Evolutionary conservation across 2,888 invertebrate genomes (phyloP), one percentile per base, ranked within the genome.

Genomic region (Seladonia tumulorum): DNA sequence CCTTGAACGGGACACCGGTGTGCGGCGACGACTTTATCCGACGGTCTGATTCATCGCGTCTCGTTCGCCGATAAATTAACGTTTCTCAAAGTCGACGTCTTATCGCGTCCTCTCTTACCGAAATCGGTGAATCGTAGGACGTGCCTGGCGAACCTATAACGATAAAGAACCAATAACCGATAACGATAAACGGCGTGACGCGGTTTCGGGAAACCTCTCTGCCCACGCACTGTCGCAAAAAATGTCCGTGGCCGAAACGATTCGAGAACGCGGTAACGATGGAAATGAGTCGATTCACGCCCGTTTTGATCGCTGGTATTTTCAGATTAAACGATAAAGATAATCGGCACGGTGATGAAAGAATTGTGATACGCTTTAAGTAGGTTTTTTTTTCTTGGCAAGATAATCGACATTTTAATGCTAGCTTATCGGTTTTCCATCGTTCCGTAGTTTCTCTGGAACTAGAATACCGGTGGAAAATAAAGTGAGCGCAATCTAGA

Each of bases 101-200:
- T 87, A 87, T 87, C 87, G 47, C 22, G 35, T 10, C 45, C 71
- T 60, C 74, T 70, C 45, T 82, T 71, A 68, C 75, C 60, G 68
- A 87, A 87, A 86, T 79, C 79, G 73, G 76, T 74, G 49, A 73
- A 78, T 71, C 78, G 82, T 82, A 74, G 82, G 86, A 72, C n/a
- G 73, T 73, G 57, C 70, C 45, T 53, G 68, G 76, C 72, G 29
- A 35, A 3, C 10, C 35, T 87, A 89, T 89, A 89, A 83, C 78
- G 83, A 90, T 88, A 87, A 87, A 53, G 39, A n/a, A n/a, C 35
- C 35, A 5, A 35, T 35, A 35, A 8, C 12, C 35, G 89, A 89
- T 89, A 89, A 83, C 78, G 83, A 90, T 87, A 87, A 87, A 53
- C 35, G 39, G 63, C 35, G 29, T 25, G 72, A 76, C 74, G 76